Conservation (phyloP, 2,113 vertebrate species). For the Lycocorax pyrrhopterus region DNA sequence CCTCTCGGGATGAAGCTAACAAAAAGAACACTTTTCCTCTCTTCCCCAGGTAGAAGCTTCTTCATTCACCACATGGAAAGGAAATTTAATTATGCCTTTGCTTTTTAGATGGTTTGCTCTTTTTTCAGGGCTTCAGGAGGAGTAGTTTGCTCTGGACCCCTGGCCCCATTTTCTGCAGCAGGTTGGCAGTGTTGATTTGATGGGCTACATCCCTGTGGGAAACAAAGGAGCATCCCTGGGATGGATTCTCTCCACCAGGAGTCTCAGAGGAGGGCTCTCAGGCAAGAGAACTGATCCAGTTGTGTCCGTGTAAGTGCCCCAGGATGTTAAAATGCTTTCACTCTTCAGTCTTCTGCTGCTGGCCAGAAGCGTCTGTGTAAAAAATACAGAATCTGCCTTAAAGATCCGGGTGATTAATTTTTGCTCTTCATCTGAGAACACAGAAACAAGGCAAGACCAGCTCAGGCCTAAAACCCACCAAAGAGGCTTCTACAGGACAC, state of each 20-base stretch:
- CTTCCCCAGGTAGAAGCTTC: not conserved
- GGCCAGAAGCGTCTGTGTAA: not conserved
- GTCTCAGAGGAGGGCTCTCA: not conserved
- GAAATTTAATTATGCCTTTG: not conserved
- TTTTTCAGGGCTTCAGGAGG: not conserved
- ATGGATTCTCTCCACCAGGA: not conserved
- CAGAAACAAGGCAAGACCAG: not conserved
- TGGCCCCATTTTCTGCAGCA: not conserved
- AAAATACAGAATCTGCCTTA: not conserved
- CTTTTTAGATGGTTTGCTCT: not conserved
- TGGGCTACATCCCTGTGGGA: not conserved
- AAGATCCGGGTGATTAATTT: not conserved
- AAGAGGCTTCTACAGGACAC: not conserved
- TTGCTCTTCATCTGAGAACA: not conserved
- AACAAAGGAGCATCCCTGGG: not conserved
- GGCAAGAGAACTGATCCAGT: not conserved
- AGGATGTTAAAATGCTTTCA: not conserved
- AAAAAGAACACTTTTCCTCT: not conserved
- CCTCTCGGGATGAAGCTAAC: not conserved
- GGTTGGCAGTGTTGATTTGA: not conserved
- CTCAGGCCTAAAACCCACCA: not conserved
- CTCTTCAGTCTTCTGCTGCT: not conserved
- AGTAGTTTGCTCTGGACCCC: not conserved
- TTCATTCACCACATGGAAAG: not conserved
- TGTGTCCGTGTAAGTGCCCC: not conserved